Percentiles rank a stretch among this genome's conserved stretches.
Conservation (phyloP, 2,113 vertebrate species). For the Ellobius talpinus region DNA sequence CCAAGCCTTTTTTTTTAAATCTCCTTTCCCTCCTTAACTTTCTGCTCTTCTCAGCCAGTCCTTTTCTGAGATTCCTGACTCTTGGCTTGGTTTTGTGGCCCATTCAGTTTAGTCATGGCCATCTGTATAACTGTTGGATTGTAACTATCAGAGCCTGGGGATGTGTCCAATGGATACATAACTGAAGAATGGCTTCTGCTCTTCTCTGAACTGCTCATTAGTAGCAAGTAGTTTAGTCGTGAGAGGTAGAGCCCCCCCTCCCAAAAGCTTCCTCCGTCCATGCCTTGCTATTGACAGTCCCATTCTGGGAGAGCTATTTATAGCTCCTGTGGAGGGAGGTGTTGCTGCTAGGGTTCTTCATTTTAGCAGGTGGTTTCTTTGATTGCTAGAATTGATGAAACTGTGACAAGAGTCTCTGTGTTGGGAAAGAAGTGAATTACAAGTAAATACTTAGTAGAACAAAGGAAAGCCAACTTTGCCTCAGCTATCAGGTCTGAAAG, state of each 20-base stretch:
- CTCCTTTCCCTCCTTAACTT: too few species aligned
- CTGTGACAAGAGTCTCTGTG: neutral
- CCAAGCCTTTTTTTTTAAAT: neutral
- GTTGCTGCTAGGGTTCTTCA: slow-evolving; percentile 33
- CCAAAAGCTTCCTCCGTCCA: neutral
- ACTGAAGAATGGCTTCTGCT: neutral
- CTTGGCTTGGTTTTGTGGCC: neutral
- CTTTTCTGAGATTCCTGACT: neutral
- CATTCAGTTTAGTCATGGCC: neutral
- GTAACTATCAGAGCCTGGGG: neutral
- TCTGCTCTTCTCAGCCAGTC: neutral
- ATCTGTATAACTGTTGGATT: neutral
- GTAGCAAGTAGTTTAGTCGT: neutral
- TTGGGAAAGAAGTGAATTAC: neutral
- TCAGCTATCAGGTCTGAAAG: slow-evolving; percentile 35
- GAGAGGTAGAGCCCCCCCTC: too few species aligned
- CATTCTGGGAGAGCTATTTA: neutral
- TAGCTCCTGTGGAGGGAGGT: neutral
- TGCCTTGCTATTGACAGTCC: neutral
- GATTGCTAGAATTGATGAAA: neutral
- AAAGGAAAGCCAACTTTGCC: slow-evolving; percentile 38
- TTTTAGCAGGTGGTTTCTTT: slow-evolving; percentile 57
- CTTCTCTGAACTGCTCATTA: neutral
- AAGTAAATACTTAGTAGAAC: slow-evolving; percentile 41
- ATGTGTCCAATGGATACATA: neutral